Conservation (phyloP, 2,113 vertebrate genomes). For the Sterna hirundo region DNA sequence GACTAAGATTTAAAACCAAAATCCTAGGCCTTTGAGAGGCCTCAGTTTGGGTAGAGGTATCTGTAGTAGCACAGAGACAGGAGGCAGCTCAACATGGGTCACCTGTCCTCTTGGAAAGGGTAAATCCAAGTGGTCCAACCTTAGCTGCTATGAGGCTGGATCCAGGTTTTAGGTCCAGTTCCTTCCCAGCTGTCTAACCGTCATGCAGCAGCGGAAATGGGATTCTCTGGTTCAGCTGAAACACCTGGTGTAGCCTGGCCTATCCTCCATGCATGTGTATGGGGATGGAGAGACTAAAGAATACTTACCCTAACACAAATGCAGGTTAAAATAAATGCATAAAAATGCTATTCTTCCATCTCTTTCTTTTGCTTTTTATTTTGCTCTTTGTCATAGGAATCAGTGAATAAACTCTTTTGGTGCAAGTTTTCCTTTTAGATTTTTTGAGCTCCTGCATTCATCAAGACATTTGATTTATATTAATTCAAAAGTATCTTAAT, state of each 20-base stretch:
- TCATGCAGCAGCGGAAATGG: not conserved
- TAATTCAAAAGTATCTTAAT: not conserved
- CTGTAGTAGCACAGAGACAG: not conserved
- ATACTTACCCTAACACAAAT: not conserved
- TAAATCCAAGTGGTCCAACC: not conserved
- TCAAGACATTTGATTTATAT: constrained; percentile 10
- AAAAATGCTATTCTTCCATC: not conserved
- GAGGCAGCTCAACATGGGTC: not conserved
- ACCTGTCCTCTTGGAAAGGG: not conserved
- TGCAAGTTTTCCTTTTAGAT: not conserved
- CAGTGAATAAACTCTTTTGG: not conserved
- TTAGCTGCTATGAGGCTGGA: not conserved
- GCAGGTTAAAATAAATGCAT: not conserved
- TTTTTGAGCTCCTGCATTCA: not conserved
- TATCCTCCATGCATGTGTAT: not conserved
- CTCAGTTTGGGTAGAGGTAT: not conserved
- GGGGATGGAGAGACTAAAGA: not conserved
- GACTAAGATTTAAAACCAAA: not conserved
- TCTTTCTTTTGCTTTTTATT: not conserved
- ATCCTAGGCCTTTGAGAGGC: not conserved
- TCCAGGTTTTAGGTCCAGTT: not conserved
- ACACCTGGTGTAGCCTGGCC: not conserved
- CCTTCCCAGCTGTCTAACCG: not conserved
- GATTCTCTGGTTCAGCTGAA: not conserved
- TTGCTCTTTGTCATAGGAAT: not conserved